Evolutionary conservation across 2,113 vertebrate species (phyloP).

Genomic region (Lates calcarifer): DNA sequence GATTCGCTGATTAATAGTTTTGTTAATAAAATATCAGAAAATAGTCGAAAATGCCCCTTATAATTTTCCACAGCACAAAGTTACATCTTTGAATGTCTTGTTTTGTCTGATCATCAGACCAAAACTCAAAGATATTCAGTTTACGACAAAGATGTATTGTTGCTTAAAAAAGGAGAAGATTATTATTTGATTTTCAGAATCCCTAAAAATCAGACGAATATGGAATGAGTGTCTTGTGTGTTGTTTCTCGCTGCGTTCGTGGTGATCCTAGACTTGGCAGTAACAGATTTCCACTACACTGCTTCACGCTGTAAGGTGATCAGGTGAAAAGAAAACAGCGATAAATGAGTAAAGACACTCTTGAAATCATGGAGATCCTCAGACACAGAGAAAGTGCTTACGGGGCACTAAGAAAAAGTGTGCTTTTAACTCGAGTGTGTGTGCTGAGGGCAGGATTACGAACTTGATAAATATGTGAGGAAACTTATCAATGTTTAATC

Average conservation of each 20-base stretch:
- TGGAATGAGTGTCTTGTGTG: not conserved
- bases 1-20: not conserved
- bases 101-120: not conserved
- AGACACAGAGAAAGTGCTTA: conserved; percentile 41
- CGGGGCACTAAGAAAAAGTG: conserved; percentile 9
- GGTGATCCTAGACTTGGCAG: not conserved
- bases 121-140: not conserved
- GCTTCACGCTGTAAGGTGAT: not conserved
- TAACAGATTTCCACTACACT: conserved; percentile 5
- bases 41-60: not conserved
- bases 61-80: not conserved
- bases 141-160: not conserved
- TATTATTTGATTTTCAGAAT: not conserved
- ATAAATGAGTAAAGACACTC: conserved; percentile 24
- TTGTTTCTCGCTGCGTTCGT: not conserved
- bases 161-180: not conserved
- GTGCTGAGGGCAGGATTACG: conserved; percentile 47
- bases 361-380: conserved; percentile 13
- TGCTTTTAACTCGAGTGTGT: conserved; percentile 33
- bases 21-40: not conserved
- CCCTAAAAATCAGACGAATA: not conserved
- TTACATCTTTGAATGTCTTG: not conserved
- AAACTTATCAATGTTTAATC: conserved; percentile 71
- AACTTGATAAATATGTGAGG: conserved; percentile 61
- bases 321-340: conserved; percentile 20